Conservation (phyloP, 2,888 invertebrate species). For the Saturnia japonica region DNA sequence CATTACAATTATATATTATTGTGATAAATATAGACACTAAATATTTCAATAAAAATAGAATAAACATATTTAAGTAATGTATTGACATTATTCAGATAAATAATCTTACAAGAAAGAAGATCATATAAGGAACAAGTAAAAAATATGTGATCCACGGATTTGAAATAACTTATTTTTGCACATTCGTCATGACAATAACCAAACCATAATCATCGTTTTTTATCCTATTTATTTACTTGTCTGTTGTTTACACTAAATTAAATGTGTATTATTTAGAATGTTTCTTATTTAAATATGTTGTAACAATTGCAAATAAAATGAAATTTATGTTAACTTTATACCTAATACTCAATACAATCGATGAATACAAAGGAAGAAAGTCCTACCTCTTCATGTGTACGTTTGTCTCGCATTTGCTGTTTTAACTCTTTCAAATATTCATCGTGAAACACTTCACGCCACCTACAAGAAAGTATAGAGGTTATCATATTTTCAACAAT, state of each 20-base stretch:
- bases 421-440: slow-evolving; percentile 70
- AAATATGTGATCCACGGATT: too few relatives aligned
- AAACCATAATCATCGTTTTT: not conserved
- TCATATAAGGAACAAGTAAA: not conserved
- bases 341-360: not conserved
- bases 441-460: slow-evolving; percentile 69
- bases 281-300: not conserved
- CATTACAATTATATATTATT: too few relatives aligned
- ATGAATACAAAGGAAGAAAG: not conserved
- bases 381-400: slow-evolving; percentile 63
- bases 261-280: not conserved
- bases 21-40: too few relatives aligned
- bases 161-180: not conserved
- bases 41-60: too few relatives aligned
- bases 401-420: slow-evolving; percentile 70
- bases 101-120: too few relatives aligned
- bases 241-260: not conserved
- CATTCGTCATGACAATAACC: not conserved
- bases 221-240: not conserved
- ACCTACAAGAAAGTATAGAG: slow-evolving; percentile 42
- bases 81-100: too few relatives aligned
- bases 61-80: too few relatives aligned
- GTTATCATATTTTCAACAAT: not conserved
- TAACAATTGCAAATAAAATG: not conserved
- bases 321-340: not conserved